These are phyloP conservation scores for Melanerpes formicivorus DNA, from an alignment of 2,113 vertebrate species.

Conservation along the genomic window DNA sequence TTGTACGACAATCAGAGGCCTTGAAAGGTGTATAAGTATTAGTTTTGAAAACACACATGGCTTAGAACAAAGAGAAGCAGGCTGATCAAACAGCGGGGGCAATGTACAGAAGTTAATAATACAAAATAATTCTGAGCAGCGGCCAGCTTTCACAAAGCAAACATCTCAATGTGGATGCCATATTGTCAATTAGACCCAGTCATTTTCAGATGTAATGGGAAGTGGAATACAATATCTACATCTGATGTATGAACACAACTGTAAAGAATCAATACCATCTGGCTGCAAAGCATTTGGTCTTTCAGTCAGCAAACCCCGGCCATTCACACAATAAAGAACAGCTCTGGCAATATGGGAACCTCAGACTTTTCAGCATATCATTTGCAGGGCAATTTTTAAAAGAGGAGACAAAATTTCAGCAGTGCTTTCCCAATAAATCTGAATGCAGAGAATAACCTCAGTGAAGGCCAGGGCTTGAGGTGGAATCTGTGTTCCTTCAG, in stretches of 20 bases:
- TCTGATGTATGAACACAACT: constrained; percentile 71
- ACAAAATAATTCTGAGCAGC: constrained; percentile 64
- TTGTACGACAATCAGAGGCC: constrained; percentile 42
- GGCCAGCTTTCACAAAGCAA: constrained; percentile 63
- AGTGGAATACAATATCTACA: constrained; percentile 71
- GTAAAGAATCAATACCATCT: constrained; percentile 72
- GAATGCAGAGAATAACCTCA: neutral
- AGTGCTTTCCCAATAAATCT: constrained; percentile 39
- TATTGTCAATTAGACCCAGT: constrained; percentile 67
- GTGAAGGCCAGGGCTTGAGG: neutral
- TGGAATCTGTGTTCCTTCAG: constrained; percentile 28
- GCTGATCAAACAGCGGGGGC: constrained; percentile 59
- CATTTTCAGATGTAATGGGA: constrained; percentile 70
- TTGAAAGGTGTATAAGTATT: constrained; percentile 62
- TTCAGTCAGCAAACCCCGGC: constrained; percentile 28
- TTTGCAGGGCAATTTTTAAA: constrained; percentile 43
- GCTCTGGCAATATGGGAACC: constrained; percentile 22
- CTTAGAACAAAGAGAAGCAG: constrained; percentile 64
- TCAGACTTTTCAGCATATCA: constrained; percentile 51
- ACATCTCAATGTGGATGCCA: constrained; percentile 65
- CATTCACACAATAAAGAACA: neutral
- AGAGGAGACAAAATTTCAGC: constrained; percentile 46
- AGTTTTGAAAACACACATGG: constrained; percentile 68
- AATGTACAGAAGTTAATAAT: constrained; percentile 64
- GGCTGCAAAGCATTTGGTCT: constrained; percentile 40